Base-by-base conservation (phyloP, 64 coral and sea anemone genomes). In the Astreopora myriophthalma region DNA sequence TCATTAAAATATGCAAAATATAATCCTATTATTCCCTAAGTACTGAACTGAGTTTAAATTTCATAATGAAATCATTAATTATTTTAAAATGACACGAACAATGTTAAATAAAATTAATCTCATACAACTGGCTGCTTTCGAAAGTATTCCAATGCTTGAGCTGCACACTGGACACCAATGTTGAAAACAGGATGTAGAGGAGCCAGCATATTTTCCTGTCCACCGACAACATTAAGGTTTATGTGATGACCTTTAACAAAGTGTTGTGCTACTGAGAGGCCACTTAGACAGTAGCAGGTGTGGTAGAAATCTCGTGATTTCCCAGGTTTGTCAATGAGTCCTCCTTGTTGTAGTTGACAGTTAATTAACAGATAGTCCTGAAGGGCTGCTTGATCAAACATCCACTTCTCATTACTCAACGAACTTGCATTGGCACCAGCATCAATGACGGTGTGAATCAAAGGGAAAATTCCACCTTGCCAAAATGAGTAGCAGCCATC, bases 401-500 rank as follows among this genome's bases (percentile, higher is more conserved):
- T 94, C 97, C 97, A 99, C 34, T 83, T 95, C 58, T 93, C 91
- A 34, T 77, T 39, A 71, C 97, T 94, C 8, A 99, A 65, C 17
- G 87, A 78, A 44, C 33, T 86, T 72, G 26, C 39, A 27, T 96
- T 75, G 3, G 27, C 69, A 76, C 87, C 48, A 20, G 75, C 75
- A 52, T 90, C 87, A 82, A 99, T 57, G 25, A 96, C 90, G 42
- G 90, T 95, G 27, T 99, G 97, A 49, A 99, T 75, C 35, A 99
- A 77, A 55, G 97, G 97, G 60, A 99, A 99, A 38, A 99, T 52
- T 23, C 97, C 97, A 70, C 97, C 97, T 75, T 95, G 97, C 97
- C 97, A 99, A 61, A 95, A 95, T 6, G 97, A 99, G 76, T 99
- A 99, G 75, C 97, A 99, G n/a, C 97, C 97, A 91, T 99, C 97